Percentiles rank a stretch among this genome's conserved stretches.
Evolutionary conservation across 1,140 invertebrate genomes (phyloP).

Genomic region (Tribolium castaneum): DNA sequence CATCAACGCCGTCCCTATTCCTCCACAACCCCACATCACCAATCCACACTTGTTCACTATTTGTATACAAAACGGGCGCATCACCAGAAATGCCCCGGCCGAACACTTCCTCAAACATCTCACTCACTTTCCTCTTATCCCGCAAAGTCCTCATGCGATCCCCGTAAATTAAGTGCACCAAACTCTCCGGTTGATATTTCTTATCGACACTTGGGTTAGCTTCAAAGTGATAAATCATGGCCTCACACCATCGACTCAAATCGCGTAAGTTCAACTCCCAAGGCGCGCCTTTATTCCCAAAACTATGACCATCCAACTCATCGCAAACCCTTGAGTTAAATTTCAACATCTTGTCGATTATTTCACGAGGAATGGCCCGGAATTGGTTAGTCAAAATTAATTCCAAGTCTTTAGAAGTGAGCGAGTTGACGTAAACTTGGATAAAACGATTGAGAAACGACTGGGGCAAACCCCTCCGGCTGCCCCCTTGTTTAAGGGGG

Average conservation of each 20-base stretch:
- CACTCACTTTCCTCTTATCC: slow-evolving; percentile 76
- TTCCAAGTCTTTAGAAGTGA: slow-evolving; percentile 81
- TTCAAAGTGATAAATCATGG: slow-evolving; percentile 61
- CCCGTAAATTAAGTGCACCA: slow-evolving; percentile 80
- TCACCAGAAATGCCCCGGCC: slow-evolving; percentile 65
- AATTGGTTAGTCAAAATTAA: slow-evolving; percentile 72
- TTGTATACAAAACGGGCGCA: slow-evolving; percentile 67
- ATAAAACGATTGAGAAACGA: slow-evolving; percentile 99
- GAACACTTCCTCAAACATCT: slow-evolving; percentile 74
- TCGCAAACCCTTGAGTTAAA: slow-evolving; percentile 83
- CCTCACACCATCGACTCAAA: slow-evolving; percentile 91
- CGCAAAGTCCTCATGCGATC: slow-evolving; percentile 81
- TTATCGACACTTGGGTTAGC: slow-evolving; percentile 26
- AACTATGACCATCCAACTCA: slow-evolving; percentile 72
- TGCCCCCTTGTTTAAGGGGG: slow-evolving; percentile 95
- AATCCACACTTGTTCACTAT: slow-evolving; percentile 67
- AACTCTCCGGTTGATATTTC: slow-evolving; percentile 53
- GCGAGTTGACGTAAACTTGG: slow-evolving; percentile 90
- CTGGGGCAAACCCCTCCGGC: slow-evolving; percentile 92
- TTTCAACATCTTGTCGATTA: slow-evolving; percentile 79
- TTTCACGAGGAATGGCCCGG: slow-evolving; percentile 65
- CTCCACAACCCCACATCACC: slow-evolving; percentile 70
- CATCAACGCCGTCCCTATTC: slow-evolving; percentile 63
- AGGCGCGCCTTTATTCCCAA: slow-evolving; percentile 83
- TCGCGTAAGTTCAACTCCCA: slow-evolving; percentile 99